These are phyloP conservation scores for Prorops nasuta DNA, from an alignment of 1,140 invertebrate species.

Conservation along the genomic window DNA sequence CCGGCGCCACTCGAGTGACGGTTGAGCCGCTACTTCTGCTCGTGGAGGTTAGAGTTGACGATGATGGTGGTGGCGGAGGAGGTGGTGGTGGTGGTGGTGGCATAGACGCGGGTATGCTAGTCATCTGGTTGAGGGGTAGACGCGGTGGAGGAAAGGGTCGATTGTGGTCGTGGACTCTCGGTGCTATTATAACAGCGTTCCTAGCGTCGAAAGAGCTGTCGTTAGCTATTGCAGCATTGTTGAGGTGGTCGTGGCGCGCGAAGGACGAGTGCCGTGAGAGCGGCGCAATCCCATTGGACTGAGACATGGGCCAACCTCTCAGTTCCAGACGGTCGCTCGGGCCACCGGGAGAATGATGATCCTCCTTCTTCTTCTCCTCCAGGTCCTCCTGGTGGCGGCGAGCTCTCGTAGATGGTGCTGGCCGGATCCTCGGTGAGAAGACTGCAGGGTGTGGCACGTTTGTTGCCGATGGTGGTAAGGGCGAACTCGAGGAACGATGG, in stretches of 20 bases:
- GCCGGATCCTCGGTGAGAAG: no score
- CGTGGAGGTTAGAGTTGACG: slow-evolving; percentile 11
- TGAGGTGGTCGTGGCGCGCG: slow-evolving; percentile 25
- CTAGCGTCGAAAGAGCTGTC: neutral
- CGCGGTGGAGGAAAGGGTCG: slow-evolving; percentile 51
- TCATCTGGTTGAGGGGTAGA: slow-evolving; percentile 31
- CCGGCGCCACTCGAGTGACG: slow-evolving; percentile 35
- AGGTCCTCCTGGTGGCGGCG: slow-evolving; percentile 19
- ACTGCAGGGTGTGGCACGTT: no score
- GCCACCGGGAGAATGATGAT: slow-evolving; percentile 18
- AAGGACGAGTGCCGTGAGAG: slow-evolving; percentile 50
- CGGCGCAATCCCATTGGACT: slow-evolving; percentile 43
- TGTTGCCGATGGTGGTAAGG: no score
- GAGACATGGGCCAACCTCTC: slow-evolving; percentile 48
- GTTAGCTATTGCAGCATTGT: neutral
- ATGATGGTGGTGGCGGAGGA: slow-evolving; percentile 32
- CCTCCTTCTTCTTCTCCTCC: slow-evolving; percentile 34
- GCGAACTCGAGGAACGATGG: no score
- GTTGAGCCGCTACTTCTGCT: neutral
- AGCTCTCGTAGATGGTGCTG: no score
- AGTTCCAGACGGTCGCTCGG: slow-evolving; percentile 40
- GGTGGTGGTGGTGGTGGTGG: slow-evolving; percentile 37
- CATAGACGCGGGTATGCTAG: slow-evolving; percentile 24
- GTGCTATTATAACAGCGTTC: neutral
- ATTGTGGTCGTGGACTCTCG: slow-evolving; percentile 44